phyloP scores from a whole-genome alignment of 2,113 vertebrate species.

The Pithys albifrons region DNA sequence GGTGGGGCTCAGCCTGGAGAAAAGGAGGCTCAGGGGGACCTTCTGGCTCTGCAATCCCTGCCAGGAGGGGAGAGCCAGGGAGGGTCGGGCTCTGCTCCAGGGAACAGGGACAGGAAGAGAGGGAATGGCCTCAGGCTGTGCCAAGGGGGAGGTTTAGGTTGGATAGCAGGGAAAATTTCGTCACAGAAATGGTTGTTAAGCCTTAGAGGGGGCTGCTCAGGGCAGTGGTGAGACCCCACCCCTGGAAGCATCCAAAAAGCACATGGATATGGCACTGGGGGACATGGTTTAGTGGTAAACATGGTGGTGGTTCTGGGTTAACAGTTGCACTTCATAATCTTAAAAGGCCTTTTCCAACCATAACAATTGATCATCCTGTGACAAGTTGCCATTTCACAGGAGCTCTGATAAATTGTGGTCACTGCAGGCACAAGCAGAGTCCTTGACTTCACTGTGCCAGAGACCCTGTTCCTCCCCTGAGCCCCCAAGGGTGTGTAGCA shows the following conservation, averaged over 20 bases:
- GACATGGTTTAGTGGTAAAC: neutral
- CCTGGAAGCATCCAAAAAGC: neutral
- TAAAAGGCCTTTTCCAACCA: neutral
- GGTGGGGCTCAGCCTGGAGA: neutral
- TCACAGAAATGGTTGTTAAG: neutral
- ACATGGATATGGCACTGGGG: neutral
- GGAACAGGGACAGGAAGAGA: neutral
- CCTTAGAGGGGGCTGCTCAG: neutral
- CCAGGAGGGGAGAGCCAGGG: rapidly evolving
- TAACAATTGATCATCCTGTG: neutral
- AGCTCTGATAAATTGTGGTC: neutral
- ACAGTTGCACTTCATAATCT: neutral
- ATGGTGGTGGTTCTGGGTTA: neutral
- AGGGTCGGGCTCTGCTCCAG: rapidly evolving
- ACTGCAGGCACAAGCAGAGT: neutral
- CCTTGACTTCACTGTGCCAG: neutral
- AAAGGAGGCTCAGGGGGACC: neutral
- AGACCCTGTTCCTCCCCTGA: neutral
- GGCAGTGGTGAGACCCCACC: neutral
- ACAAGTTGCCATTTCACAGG: neutral
- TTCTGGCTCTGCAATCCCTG: neutral
- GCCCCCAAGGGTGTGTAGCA: neutral
- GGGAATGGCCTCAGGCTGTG: rapidly evolving
- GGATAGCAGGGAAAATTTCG: neutral
- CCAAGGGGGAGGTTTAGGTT: neutral